Evolutionary conservation across 2,888 invertebrate species (phyloP), one percentile per base, ranked within the genome.

Genomic region (Coleophora flavipennella): DNA sequence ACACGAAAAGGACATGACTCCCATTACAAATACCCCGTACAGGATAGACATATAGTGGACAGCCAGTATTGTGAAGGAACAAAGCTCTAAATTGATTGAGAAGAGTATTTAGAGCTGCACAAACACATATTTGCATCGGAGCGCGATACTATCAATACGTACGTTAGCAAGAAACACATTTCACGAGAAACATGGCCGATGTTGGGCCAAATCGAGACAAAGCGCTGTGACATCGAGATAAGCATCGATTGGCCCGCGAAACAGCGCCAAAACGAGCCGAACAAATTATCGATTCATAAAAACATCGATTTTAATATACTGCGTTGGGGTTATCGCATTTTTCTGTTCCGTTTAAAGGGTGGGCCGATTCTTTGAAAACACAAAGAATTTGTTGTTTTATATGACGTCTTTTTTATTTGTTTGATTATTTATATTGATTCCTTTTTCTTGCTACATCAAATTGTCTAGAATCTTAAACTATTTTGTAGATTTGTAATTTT

Each of bases 251-350:
- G 76, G 69, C 68, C 74, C 74, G 79, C 73, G 73, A 77, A n/a
- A 74, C 76, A 79, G 78, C 80, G 70, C 80, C 79, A 66, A 78
- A 81, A 77, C 76, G 71, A 67, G 65, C 70, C 71, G 74, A 78
- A 75, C 83, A 84, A 84, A 83, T 84, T 81, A 84, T 83, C 80
- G 80, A 84, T 83, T 83, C 80, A 81, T 81, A 81, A 83, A 81
- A 84, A 83, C 80, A 83, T 81, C 77, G 80, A 79, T 81, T 78
- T 74, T 76, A 76, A 81, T 79, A 77, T 80, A 80, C 79, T 72
- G 70, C 72, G 58, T 68, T 59, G 63, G 11, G 28, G 29, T 70
- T 69, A 64, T 72, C 73, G 78, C 75, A 73, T 77, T 72, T 75
- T 72, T 72, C 61, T 60, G 56, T 55, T 54, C 53, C 20, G 20